A percentile compares a stretch with the other conserved stretches of the same genome.
These are phyloP conservation scores for Morone saxatilis DNA, from an alignment of 2,113 vertebrate genomes.

Conservation along the genomic window DNA sequence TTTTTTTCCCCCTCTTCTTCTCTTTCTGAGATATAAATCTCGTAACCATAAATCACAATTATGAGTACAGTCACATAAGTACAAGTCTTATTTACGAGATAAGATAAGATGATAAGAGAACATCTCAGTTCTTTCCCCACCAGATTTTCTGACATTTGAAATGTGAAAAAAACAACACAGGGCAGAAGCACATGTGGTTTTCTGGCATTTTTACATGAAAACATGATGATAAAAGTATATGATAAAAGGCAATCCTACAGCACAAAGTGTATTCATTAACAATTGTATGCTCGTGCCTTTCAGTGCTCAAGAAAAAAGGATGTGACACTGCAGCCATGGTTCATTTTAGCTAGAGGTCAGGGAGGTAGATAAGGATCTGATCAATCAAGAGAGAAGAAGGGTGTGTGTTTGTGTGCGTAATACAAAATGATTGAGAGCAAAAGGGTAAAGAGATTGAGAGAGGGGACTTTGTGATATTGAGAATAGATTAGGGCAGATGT, in stretches of 20 bases:
- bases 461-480: neutral
- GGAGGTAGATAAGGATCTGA: slow-evolving; percentile 27
- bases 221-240: neutral
- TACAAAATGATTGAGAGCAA: slow-evolving; percentile 1
- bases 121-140: neutral
- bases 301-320: neutral
- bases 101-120: neutral
- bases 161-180: neutral
- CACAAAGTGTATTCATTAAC: neutral
- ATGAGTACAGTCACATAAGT: neutral
- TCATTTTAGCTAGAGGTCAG: slow-evolving; percentile 12
- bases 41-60: neutral
- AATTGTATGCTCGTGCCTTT: neutral
- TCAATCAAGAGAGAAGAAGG: neutral
- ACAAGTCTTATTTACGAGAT: neutral
- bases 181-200: neutral
- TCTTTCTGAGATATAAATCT: neutral
- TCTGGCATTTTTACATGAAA: neutral
- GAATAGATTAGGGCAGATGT: slow-evolving; percentile 19
- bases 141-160: neutral
- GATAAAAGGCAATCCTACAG: neutral
- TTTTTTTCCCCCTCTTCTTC: too few relatives aligned
- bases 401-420: neutral
- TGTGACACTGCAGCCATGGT: neutral
- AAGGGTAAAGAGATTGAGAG: neutral